These are phyloP conservation scores for Lissonota sp. DNA, from an alignment of 2,888 invertebrate species.

Conservation along the genomic window DNA sequence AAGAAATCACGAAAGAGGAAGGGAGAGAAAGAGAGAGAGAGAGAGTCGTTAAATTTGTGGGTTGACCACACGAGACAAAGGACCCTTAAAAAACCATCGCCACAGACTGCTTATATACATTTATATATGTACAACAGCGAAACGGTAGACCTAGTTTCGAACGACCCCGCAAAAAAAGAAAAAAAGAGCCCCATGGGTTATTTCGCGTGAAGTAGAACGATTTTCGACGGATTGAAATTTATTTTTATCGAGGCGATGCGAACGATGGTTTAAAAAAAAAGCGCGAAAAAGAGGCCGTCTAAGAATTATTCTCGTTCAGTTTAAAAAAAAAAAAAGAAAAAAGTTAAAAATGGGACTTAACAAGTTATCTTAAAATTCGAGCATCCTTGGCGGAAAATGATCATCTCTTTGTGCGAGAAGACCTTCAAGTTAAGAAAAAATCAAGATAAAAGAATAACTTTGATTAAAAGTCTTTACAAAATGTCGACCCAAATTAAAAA, in stretches of 20 bases:
- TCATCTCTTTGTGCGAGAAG: too few relatives aligned
- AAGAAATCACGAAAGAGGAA: constrained; percentile 3
- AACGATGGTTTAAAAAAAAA: not conserved
- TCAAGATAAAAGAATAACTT: too few relatives aligned
- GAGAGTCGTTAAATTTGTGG: constrained; percentile 51
- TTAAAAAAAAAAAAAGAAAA: not conserved
- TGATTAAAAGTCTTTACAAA: too few relatives aligned
- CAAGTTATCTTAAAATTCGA: too few relatives aligned
- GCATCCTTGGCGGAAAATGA: too few relatives aligned
- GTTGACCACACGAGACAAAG: constrained; percentile 47
- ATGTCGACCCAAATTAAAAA: too few relatives aligned
- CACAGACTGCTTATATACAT: not conserved
- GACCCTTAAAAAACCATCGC: constrained; percentile 26
- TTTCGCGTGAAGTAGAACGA: not conserved
- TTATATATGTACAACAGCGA: not conserved
- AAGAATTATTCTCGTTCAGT: not conserved
- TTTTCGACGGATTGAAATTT: not conserved
- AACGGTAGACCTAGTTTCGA: constrained; percentile 26
- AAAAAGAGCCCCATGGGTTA: not conserved
- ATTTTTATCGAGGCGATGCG: not conserved
- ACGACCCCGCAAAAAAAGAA: not conserved
- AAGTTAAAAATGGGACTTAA: not conserved
- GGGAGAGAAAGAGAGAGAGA: constrained; percentile 9
- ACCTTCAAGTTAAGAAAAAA: too few relatives aligned
- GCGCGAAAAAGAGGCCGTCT: not conserved